A percentile compares a stretch with the other conserved stretches of the same genome.
Evolutionary conservation across 2,797 vertebrate species (phyloP).

Genomic region (Argentina silus): DNA sequence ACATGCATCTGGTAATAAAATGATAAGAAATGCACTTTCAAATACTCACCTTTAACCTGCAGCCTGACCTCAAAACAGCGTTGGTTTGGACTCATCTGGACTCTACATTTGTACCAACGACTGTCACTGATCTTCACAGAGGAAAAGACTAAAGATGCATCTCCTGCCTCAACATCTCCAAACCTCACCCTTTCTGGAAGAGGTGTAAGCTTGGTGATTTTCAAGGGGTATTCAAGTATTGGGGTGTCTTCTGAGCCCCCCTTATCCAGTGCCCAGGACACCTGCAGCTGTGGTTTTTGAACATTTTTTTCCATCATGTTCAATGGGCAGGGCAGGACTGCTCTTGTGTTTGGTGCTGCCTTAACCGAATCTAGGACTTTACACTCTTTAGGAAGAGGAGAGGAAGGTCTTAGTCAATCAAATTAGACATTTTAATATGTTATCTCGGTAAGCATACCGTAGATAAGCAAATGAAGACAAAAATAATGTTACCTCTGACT

Average conservation of each 20-base stretch:
- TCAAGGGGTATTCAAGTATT: neutral
- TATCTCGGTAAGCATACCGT: no score
- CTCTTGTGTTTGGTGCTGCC: neutral
- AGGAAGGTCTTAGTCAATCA: neutral
- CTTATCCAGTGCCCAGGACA: neutral
- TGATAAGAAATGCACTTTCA: neutral
- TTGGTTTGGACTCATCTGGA: constrained; percentile 6
- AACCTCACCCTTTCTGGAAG: neutral
- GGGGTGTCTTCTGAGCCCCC: neutral
- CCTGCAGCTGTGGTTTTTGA: neutral
- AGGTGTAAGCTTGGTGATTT: neutral
- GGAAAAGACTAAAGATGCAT: constrained; percentile 25
- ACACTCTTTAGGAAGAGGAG: constrained; percentile 56
- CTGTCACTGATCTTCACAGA: constrained; percentile 19
- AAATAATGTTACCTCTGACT: constrained; percentile 56
- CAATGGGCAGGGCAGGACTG: constrained; percentile 40
- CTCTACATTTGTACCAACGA: constrained; percentile 60
- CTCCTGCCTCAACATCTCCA: neutral
- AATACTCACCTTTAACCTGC: constrained; percentile 48
- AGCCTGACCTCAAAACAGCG: constrained; percentile 51
- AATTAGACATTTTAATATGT: neutral
- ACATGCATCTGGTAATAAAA: neutral
- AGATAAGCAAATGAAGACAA: constrained; percentile 25
- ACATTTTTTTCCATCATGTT: neutral
- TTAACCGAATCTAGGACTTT: constrained; percentile 23